A percentile compares a stretch with the other conserved stretches of the same genome.
Evolutionary conservation across 2,888 invertebrate species (phyloP).

Genomic region (Callinectes sapidus): DNA sequence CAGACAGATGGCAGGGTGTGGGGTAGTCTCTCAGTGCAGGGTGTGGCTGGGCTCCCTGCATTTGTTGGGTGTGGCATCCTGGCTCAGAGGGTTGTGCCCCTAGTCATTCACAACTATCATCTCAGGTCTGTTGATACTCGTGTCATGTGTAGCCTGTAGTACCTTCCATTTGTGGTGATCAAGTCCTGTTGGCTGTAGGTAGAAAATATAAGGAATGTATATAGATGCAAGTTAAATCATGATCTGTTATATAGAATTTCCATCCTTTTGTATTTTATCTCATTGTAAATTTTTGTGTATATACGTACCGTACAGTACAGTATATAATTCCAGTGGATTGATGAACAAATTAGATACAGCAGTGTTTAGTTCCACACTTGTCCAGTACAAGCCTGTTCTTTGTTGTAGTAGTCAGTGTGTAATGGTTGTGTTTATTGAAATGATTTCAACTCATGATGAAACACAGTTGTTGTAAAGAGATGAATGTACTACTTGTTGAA

Average conservation of each 20-base stretch:
- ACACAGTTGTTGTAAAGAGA: background rate
- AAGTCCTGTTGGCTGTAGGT: slow-evolving; percentile 31
- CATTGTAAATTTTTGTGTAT: slow-evolving; percentile 8
- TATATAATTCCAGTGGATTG: slow-evolving; percentile 2
- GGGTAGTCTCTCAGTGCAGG: background rate
- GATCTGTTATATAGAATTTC: background rate
- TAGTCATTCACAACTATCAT: slow-evolving; percentile 44
- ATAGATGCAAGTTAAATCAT: background rate
- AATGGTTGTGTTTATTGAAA: background rate
- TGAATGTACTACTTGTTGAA: background rate
- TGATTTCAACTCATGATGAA: background rate
- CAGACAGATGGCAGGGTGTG: background rate
- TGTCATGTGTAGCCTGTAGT: slow-evolving; percentile 27
- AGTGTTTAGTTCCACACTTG: slow-evolving; percentile 23
- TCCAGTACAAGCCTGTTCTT: slow-evolving; percentile 13
- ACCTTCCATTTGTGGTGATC: slow-evolving; percentile 49
- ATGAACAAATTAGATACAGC: background rate
- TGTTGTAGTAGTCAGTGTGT: background rate
- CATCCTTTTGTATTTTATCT: background rate
- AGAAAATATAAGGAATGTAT: slow-evolving; percentile 26
- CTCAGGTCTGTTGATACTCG: slow-evolving; percentile 45
- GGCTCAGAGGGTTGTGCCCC: slow-evolving; percentile 10
- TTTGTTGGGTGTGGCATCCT: background rate
- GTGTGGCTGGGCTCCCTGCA: background rate
- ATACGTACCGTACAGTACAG: background rate